Percentiles rank a stretch among this genome's conserved stretches.
phyloP scores from a whole-genome alignment of 2,113 vertebrate species.

The Barnardius zonarius region DNA sequence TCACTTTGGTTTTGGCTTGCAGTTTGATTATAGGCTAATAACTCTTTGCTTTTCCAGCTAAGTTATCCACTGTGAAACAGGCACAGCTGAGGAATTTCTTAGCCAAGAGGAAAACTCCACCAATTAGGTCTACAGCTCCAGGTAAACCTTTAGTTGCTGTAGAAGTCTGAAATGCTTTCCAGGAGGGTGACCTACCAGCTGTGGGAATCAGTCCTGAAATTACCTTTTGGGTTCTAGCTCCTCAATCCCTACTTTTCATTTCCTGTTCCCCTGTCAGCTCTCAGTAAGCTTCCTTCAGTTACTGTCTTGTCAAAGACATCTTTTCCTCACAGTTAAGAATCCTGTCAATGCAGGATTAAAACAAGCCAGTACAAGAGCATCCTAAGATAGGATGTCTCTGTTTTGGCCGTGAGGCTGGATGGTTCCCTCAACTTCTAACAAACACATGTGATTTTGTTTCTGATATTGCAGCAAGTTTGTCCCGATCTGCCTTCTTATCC shows the following conservation, averaged over 20 bases:
- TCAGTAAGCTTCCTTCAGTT: background rate
- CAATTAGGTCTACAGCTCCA: constrained; percentile 92
- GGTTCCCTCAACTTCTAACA: background rate
- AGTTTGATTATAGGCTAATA: background rate
- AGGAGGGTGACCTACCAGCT: background rate
- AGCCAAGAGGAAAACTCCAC: constrained; percentile 91
- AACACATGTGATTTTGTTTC: background rate
- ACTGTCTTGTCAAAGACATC: background rate
- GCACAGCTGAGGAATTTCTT: constrained; percentile 92
- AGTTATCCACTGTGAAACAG: constrained; percentile 87
- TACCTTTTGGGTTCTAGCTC: background rate
- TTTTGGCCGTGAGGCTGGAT: background rate
- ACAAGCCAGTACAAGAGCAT: background rate
- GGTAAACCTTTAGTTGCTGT: constrained; percentile 70
- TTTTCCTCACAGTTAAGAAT: background rate
- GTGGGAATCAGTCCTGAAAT: background rate
- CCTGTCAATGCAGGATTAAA: background rate
- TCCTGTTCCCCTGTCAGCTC: background rate
- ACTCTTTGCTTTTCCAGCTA: constrained; percentile 71
- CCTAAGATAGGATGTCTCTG: background rate
- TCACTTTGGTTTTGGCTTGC: background rate
- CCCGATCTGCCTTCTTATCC: constrained; percentile 92
- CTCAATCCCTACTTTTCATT: background rate
- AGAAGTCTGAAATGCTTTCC: background rate
- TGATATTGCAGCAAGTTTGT: constrained; percentile 81